Conservation (phyloP, 2,113 vertebrate genomes). For the Nettapus auritus region DNA sequence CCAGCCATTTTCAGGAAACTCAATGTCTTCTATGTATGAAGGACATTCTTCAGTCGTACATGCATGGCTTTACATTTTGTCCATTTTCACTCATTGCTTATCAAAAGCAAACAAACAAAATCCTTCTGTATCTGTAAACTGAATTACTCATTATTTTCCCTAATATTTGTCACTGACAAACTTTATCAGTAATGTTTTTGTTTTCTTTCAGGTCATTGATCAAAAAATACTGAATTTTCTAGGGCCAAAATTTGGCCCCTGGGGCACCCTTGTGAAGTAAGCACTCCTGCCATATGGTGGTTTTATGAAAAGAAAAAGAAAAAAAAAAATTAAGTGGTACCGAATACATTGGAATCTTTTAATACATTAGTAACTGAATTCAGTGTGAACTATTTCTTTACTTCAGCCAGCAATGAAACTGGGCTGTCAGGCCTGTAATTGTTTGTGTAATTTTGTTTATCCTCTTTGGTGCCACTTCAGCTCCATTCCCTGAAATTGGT, state of each 20-base stretch:
- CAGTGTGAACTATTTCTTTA: background rate
- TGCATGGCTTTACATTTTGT: background rate
- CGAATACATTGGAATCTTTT: background rate
- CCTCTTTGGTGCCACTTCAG: background rate
- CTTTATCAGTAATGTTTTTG: constrained; percentile 54
- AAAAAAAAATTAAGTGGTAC: background rate
- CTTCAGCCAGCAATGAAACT: background rate
- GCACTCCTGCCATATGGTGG: constrained; percentile 13
- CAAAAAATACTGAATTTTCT: constrained; percentile 63
- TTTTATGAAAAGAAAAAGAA: background rate
- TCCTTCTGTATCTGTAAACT: background rate
- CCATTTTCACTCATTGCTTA: background rate
- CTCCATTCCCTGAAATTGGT: background rate
- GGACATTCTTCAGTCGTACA: background rate
- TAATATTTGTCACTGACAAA: constrained; percentile 2
- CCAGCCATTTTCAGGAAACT: background rate
- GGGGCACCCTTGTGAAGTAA: constrained; percentile 53
- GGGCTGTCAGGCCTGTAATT: background rate
- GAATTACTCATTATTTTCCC: background rate
- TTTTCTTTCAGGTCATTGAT: constrained; percentile 68
- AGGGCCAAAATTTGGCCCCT: constrained; percentile 55
- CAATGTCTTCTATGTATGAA: background rate
- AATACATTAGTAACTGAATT: background rate
- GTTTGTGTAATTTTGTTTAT: background rate
- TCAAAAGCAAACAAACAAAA: background rate